Conservation (phyloP, 2,888 invertebrate genomes). For the Conchocele bisecta region DNA sequence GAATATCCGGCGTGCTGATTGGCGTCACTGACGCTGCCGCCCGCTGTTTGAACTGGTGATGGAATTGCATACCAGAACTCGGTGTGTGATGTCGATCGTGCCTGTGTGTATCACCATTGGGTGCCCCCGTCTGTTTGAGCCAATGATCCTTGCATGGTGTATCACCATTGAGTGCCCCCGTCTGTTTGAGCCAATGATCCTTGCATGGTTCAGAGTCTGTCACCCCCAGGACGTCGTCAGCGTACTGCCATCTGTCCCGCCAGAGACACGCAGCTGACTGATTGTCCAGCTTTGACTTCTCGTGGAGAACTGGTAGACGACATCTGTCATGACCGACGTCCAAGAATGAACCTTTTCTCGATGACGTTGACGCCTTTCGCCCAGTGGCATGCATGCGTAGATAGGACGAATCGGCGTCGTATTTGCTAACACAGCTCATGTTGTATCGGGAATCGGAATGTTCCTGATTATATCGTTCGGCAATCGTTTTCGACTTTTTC, state of each 20-base stretch:
- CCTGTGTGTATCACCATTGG: not conserved
- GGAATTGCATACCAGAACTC: not conserved
- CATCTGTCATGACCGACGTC: not conserved
- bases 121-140: not conserved
- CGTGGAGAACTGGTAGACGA: constrained; percentile 29
- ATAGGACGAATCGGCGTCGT: not conserved
- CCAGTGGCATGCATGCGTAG: too few species aligned
- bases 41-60: not conserved
- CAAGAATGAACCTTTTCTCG: not conserved
- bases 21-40: not conserved
- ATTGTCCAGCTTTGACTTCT: too few species aligned
- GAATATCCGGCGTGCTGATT: not conserved
- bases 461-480: constrained; percentile 36
- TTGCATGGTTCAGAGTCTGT: constrained; percentile 54
- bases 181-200: constrained; percentile 35
- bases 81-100: not conserved
- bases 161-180: not conserved
- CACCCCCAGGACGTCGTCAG: constrained; percentile 43
- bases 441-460: not conserved
- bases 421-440: not conserved
- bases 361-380: not conserved
- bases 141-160: not conserved
- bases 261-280: not conserved
- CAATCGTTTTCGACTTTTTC: constrained; percentile 33
- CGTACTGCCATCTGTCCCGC: constrained; percentile 1